These are phyloP conservation scores for Sebastes minor DNA, from an alignment of 2,797 vertebrate species.

Conservation along the genomic window DNA sequence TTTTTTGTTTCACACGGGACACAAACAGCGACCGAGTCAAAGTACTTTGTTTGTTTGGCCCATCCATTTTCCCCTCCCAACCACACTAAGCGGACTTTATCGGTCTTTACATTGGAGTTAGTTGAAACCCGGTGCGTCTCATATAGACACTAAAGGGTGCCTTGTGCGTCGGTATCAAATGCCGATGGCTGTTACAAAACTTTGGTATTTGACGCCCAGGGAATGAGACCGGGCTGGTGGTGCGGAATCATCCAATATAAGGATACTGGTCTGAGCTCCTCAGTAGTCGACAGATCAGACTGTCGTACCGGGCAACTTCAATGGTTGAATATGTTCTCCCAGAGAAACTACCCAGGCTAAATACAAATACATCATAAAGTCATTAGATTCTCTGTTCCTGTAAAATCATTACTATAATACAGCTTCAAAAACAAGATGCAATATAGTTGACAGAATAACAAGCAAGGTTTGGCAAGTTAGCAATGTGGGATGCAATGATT, in stretches of 20 bases:
- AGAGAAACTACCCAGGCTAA: neutral
- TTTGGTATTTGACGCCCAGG: neutral
- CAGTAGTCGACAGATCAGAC: neutral
- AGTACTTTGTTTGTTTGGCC: neutral
- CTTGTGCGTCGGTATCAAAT: neutral
- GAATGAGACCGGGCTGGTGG: neutral
- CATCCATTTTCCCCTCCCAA: neutral
- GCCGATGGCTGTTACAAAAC: neutral
- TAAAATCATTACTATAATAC: neutral
- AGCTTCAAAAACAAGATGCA: neutral
- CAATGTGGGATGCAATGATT: neutral
- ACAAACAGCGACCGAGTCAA: no score
- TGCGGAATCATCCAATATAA: neutral
- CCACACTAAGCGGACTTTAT: neutral
- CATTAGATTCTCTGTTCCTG: neutral
- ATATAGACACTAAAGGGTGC: neutral
- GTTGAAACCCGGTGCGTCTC: neutral
- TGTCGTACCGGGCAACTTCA: neutral
- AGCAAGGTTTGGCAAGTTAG: neutral
- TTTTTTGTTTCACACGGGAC: no score
- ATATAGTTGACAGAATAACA: neutral
- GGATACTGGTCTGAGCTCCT: neutral
- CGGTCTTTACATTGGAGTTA: neutral
- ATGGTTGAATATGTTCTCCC: no score
- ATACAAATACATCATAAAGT: neutral